phyloP scores from a whole-genome alignment of 2,888 invertebrate genomes.

The Drosophila dives region DNA sequence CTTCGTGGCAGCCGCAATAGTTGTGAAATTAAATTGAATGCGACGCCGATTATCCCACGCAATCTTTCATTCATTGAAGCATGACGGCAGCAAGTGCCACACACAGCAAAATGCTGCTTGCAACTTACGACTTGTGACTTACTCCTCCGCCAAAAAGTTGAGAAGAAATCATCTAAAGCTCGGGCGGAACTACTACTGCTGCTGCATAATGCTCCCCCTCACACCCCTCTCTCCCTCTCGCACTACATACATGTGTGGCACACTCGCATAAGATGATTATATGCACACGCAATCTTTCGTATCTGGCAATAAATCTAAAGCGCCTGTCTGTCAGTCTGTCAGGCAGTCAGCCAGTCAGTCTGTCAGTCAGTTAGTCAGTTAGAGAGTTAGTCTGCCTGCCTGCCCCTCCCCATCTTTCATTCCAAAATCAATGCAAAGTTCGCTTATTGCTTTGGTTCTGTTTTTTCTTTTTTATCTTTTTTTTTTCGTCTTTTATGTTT shows the following conservation, averaged over 20 bases:
- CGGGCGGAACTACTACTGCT: slow-evolving; percentile 59
- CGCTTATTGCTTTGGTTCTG: slow-evolving; percentile 9
- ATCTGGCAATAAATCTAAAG: slow-evolving; percentile 71
- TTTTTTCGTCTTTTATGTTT: slow-evolving; percentile 36
- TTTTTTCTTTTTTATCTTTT: slow-evolving; percentile 4
- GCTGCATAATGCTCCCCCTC: background rate
- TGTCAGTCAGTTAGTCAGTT: slow-evolving; percentile 24
- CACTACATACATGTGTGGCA: slow-evolving; percentile 11
- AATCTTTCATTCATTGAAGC: slow-evolving; percentile 71
- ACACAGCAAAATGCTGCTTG: slow-evolving; percentile 5
- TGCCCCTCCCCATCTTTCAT: slow-evolving; percentile 28
- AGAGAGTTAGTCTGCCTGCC: slow-evolving; percentile 15
- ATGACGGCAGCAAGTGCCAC: slow-evolving; percentile 25
- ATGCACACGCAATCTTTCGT: slow-evolving; percentile 68
- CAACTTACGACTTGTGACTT: slow-evolving; percentile 9
- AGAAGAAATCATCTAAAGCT: slow-evolving; percentile 72
- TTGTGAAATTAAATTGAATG: slow-evolving; percentile 80
- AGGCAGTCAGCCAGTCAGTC: background rate
- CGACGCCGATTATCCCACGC: slow-evolving; percentile 79
- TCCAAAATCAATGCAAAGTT: slow-evolving; percentile 74
- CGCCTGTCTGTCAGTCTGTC: slow-evolving; percentile 18
- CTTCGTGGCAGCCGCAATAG: slow-evolving; percentile 67
- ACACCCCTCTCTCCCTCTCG: background rate
- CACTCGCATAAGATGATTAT: slow-evolving; percentile 65
- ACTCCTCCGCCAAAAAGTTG: slow-evolving; percentile 57